Evolutionary conservation across 2,888 invertebrate species (phyloP).

Genomic region (Sphaerophoria rueppellii): DNA sequence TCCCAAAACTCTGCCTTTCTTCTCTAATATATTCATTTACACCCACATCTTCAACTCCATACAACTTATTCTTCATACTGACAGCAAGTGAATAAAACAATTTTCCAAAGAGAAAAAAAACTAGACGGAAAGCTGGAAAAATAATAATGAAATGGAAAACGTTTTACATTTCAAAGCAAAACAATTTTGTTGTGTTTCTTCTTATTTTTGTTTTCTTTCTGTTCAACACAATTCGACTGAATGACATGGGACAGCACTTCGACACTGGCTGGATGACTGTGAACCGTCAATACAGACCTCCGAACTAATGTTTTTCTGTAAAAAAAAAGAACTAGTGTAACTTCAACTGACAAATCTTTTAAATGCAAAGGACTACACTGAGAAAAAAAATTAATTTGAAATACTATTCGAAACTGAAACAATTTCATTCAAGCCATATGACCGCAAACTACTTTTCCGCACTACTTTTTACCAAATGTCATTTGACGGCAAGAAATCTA

Average conservation of each 20-base stretch:
- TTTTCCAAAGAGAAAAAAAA: constrained; percentile 59
- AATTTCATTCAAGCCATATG: too few relatives aligned
- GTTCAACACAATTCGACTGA: too few relatives aligned
- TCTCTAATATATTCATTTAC: too few relatives aligned
- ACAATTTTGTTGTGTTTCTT: constrained; percentile 50
- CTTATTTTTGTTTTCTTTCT: background rate
- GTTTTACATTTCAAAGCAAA: constrained; percentile 72
- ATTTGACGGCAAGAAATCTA: too few relatives aligned
- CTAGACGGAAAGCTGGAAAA: constrained; percentile 19
- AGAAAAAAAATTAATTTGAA: too few relatives aligned
- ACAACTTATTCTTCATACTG: constrained; percentile 14
- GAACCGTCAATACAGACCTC: constrained; percentile 60
- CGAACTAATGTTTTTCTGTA: constrained; percentile 41
- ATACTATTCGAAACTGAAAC: too few relatives aligned
- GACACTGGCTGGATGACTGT: background rate
- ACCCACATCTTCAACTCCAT: too few relatives aligned
- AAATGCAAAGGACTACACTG: too few relatives aligned
- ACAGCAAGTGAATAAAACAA: constrained; percentile 63
- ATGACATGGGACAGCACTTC: too few relatives aligned
- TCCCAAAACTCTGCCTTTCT: too few relatives aligned
- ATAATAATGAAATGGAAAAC: constrained; percentile 71
- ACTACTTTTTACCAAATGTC: too few relatives aligned
- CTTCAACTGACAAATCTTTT: constrained; percentile 46
- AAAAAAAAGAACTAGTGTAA: constrained; percentile 26
- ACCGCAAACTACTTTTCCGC: too few relatives aligned